These are phyloP conservation scores for Microplitis manilae DNA, from an alignment of 2,888 invertebrate genomes.

Conservation along the genomic window DNA sequence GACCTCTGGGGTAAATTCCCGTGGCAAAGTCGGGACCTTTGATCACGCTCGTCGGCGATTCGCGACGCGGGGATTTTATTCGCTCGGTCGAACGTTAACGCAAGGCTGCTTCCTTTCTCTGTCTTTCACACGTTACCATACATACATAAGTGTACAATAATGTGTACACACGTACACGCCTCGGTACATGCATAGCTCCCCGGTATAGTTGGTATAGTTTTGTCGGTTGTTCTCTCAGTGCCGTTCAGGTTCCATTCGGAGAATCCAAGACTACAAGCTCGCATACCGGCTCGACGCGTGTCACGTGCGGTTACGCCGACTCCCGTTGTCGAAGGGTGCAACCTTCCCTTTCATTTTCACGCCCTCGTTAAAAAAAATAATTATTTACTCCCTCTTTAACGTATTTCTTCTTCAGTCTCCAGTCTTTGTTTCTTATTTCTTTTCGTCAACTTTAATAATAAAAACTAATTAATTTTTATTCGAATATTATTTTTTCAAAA, in stretches of 20 bases:
- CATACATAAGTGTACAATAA: neutral
- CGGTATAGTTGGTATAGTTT: neutral
- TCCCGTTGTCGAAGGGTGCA: constrained; percentile 19
- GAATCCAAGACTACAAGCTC: constrained; percentile 42
- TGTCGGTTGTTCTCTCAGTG: constrained; percentile 5
- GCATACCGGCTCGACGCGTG: constrained; percentile 29
- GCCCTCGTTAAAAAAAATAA: constrained; percentile 15
- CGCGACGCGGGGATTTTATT: constrained; percentile 53
- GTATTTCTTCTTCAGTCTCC: neutral
- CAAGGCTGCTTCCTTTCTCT: constrained; percentile 42
- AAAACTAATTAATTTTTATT: neutral
- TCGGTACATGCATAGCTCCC: constrained; percentile 8
- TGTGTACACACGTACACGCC: constrained; percentile 17
- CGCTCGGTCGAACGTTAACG: constrained; percentile 48
- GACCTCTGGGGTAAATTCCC: constrained; percentile 35
- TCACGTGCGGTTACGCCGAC: constrained; percentile 40
- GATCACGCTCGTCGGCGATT: constrained; percentile 53
- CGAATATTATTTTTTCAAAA: neutral
- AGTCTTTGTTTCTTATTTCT: neutral
- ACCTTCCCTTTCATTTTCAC: constrained; percentile 20
- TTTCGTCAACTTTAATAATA: neutral
- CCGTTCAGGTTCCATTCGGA: constrained; percentile 27
- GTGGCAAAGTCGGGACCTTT: constrained; percentile 49
- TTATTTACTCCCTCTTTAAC: neutral
- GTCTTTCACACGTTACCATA: constrained; percentile 13